Conservation (phyloP, 2,797 vertebrate genomes). For the Notolabrus celidotus region DNA sequence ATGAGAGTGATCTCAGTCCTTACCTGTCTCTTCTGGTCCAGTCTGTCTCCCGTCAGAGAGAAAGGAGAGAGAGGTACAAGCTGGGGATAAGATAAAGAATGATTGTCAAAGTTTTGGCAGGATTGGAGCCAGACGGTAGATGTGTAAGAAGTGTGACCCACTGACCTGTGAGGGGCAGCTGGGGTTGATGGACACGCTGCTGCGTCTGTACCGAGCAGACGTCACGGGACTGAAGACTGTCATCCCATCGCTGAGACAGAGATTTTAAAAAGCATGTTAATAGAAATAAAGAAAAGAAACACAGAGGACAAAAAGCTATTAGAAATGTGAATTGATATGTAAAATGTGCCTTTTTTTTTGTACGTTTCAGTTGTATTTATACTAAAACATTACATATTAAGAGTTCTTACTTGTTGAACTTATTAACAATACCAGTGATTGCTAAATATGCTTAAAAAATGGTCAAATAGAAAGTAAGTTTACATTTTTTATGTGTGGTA, state of each 20-base stretch:
- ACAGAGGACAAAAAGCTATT: no score
- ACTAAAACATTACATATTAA: no score
- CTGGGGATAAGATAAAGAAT: conserved; percentile 50
- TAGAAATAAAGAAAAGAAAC: not conserved
- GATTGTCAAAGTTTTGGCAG: no score
- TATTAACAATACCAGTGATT: no score
- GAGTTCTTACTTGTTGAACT: no score
- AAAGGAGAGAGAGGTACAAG: conserved; percentile 80
- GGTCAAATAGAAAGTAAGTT: no score
- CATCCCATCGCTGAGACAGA: conserved; percentile 80
- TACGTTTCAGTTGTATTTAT: no score
- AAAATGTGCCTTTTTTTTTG: no score
- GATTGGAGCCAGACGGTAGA: not conserved
- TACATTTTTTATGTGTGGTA: no score
- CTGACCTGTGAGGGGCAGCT: conserved; percentile 83
- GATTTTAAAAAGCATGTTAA: not conserved
- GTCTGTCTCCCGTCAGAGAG: conserved; percentile 76
- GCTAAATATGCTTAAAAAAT: no score
- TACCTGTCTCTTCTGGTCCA: conserved; percentile 83
- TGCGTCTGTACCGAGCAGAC: conserved; percentile 83
- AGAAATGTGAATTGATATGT: no score
- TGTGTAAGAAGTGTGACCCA: not conserved
- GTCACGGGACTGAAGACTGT: conserved; percentile 77
- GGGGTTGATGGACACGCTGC: conserved; percentile 87
- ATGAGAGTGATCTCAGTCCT: conserved; percentile 45